These are phyloP conservation scores for Tachysurus fulvidraco DNA, from an alignment of 2,113 vertebrate genomes.

Conservation along the genomic window DNA sequence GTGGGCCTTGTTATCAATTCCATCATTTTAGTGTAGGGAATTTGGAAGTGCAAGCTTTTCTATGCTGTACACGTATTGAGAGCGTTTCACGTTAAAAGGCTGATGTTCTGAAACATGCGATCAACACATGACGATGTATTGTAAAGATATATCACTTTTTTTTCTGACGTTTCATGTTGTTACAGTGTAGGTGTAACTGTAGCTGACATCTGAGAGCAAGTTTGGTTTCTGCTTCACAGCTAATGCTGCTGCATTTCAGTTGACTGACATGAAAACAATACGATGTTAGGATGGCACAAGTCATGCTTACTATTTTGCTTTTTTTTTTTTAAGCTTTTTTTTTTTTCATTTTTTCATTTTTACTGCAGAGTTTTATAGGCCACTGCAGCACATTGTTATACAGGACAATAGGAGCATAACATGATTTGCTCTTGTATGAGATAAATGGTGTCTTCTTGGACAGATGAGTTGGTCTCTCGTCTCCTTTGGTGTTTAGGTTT, in stretches of 20 bases:
- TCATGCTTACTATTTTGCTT: background rate
- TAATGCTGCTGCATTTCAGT: slow-evolving; percentile 6
- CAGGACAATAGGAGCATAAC: background rate
- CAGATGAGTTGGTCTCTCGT: background rate
- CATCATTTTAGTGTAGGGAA: slow-evolving; percentile 5
- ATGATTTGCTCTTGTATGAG: background rate
- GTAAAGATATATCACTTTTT: background rate
- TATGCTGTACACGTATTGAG: slow-evolving; percentile 17
- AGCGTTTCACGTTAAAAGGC: background rate
- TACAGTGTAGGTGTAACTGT: background rate
- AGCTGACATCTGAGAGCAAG: slow-evolving; percentile 5
- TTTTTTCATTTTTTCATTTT: background rate
- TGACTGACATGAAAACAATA: slow-evolving; percentile 26
- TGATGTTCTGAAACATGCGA: background rate
- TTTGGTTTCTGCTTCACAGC: slow-evolving; percentile 37
- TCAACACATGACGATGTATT: background rate
- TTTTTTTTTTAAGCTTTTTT: slow-evolving; percentile 11
- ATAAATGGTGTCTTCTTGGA: slow-evolving; percentile 11
- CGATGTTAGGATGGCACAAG: slow-evolving; percentile 22
- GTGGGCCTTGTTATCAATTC: slow-evolving; percentile 31
- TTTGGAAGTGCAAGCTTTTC: background rate
- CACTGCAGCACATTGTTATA: background rate
- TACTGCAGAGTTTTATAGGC: slow-evolving; percentile 2
- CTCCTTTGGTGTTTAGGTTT: background rate
- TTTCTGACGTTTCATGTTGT: slow-evolving; percentile 25